Conservation (phyloP, 2,797 vertebrate species). For the Smutsia gigantea region DNA sequence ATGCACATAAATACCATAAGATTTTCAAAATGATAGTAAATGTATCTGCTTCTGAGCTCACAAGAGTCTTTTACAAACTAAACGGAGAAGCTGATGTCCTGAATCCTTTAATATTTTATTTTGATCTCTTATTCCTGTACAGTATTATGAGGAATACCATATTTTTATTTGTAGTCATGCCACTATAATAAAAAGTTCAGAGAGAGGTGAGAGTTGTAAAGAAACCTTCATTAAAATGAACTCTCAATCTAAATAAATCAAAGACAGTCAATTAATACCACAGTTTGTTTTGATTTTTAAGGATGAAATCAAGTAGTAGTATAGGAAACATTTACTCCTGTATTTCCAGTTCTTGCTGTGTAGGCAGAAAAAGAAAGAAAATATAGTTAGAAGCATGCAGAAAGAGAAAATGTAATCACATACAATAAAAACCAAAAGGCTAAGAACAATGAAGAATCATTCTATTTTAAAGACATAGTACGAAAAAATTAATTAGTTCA, state of each 20-base stretch:
- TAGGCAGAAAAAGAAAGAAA: slow-evolving; percentile 87
- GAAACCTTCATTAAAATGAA: slow-evolving; percentile 44
- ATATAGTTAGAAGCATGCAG: slow-evolving; percentile 82
- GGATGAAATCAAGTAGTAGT: slow-evolving; percentile 81
- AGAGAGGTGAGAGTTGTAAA: neutral
- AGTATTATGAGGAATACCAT: neutral
- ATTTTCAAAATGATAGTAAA: slow-evolving; percentile 29
- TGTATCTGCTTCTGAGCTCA: neutral
- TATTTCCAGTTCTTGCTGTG: slow-evolving; percentile 94
- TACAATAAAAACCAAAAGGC: slow-evolving; percentile 64
- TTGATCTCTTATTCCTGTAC: neutral
- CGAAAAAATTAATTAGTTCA: slow-evolving; percentile 45
- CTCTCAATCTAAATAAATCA: slow-evolving; percentile 69
- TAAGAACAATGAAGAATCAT: slow-evolving; percentile 47
- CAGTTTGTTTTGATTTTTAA: slow-evolving; percentile 72
- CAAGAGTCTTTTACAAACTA: neutral
- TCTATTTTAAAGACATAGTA: slow-evolving; percentile 66
- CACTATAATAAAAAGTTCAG: slow-evolving; percentile 28
- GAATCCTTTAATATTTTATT: neutral
- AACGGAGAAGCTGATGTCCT: neutral
- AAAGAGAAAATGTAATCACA: slow-evolving; percentile 62
- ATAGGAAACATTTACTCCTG: slow-evolving; percentile 85
- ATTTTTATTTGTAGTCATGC: slow-evolving; percentile 37
- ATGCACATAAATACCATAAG: neutral
- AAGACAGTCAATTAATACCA: slow-evolving; percentile 72